Conservation (phyloP, 2,888 invertebrate genomes). For the Apodemia mormo region DNA sequence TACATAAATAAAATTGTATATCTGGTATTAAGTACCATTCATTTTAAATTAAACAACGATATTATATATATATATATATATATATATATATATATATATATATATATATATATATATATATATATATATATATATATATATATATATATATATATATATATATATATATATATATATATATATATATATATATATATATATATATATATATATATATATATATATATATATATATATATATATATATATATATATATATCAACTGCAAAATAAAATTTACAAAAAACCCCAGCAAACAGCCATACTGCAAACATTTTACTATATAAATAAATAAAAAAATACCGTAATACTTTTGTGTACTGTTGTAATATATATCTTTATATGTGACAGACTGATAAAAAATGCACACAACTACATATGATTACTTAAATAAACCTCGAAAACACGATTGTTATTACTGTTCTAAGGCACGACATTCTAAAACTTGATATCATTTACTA, state of each 20-base stretch:
- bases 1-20: slow-evolving; percentile 55
- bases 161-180: too few species aligned
- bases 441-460: slow-evolving; percentile 56
- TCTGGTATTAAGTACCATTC: slow-evolving; percentile 75
- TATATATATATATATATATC: slow-evolving; percentile 42
- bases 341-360: slow-evolving; percentile 44
- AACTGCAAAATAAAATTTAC: slow-evolving; percentile 71
- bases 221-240: slow-evolving; percentile 37
- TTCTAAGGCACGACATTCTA: slow-evolving; percentile 79
- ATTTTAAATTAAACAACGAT: slow-evolving; percentile 62
- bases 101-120: too few species aligned
- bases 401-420: slow-evolving; percentile 62
- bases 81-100: too few species aligned
- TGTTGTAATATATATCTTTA: slow-evolving; percentile 49
- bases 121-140: too few species aligned
- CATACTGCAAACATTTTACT: slow-evolving; percentile 60
- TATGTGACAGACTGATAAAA: slow-evolving; percentile 50
- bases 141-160: too few species aligned
- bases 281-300: slow-evolving; percentile 69
- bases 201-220: too few species aligned
- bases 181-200: too few species aligned
- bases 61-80: slow-evolving; percentile 37
- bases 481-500: slow-evolving; percentile 65
- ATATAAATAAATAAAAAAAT: slow-evolving; percentile 52
- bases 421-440: slow-evolving; percentile 49